Evolutionary conservation across 2,797 vertebrate genomes (phyloP).

Genomic region (Catharus ustulatus): DNA sequence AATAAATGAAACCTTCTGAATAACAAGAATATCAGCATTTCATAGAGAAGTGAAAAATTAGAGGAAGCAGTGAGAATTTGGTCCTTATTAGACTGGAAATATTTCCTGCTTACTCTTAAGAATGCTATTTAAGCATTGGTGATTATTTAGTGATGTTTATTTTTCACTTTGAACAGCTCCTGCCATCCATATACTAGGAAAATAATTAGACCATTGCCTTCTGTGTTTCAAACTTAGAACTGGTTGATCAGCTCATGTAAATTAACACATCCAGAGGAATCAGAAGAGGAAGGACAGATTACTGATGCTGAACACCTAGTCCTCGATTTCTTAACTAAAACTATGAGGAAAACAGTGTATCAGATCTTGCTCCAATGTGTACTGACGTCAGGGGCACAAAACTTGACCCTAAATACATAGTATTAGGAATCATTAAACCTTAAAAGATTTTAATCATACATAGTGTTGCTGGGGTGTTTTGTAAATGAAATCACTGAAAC

Average conservation of each 20-base stretch:
- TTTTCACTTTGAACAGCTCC: neutral
- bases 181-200: neutral
- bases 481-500: neutral
- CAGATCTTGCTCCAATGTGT: neutral
- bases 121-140: neutral
- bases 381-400: neutral
- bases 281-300: neutral
- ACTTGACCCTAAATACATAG: neutral
- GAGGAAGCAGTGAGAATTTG: neutral
- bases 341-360: neutral
- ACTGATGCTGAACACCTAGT: neutral
- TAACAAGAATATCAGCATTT: neutral
- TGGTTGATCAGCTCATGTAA: neutral
- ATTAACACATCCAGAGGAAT: neutral
- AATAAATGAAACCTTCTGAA: neutral
- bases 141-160: neutral
- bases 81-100: neutral
- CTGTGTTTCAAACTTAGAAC: neutral
- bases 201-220: neutral
- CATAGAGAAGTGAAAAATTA: neutral
- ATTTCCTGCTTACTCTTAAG: neutral
- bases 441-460: neutral
- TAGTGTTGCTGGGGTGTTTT: neutral
- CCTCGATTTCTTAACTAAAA: neutral
- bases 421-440: neutral